Evolutionary conservation across 2,888 invertebrate genomes (phyloP).

Genomic region (Poecilobothrus nobilitatus): DNA sequence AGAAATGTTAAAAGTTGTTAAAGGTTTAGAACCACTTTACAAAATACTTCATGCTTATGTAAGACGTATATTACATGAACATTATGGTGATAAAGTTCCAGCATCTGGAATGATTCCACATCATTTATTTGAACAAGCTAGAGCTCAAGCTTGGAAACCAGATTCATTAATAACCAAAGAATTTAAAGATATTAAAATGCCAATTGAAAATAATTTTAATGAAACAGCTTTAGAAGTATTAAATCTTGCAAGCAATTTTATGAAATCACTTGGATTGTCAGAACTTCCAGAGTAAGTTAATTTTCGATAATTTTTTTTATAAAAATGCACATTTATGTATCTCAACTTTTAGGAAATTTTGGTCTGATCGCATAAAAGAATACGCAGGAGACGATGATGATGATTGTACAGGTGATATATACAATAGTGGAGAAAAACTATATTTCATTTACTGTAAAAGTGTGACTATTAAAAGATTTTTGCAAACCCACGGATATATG

Average conservation of each 20-base stretch:
- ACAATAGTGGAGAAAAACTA: slow-evolving; percentile 18
- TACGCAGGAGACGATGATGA: slow-evolving; percentile 20
- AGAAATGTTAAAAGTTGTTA: slow-evolving; percentile 58
- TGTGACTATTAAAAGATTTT: slow-evolving; percentile 46
- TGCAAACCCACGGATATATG: slow-evolving; percentile 53
- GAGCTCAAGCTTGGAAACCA: slow-evolving; percentile 54
- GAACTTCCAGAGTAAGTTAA: neutral
- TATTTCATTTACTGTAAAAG: slow-evolving; percentile 50
- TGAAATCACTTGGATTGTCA: slow-evolving; percentile 56
- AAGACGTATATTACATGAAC: slow-evolving; percentile 54
- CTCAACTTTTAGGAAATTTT: neutral
- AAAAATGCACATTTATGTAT: too few relatives aligned
- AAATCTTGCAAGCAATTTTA: slow-evolving; percentile 68
- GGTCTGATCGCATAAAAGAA: too few relatives aligned
- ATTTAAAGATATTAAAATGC: slow-evolving; percentile 53
- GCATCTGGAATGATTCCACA: slow-evolving; percentile 65
- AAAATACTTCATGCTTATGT: slow-evolving; percentile 71
- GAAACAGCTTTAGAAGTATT: slow-evolving; percentile 52
- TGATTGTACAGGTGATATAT: slow-evolving; percentile 23
- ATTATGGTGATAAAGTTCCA: slow-evolving; percentile 57
- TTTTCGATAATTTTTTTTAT: neutral
- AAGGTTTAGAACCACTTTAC: slow-evolving; percentile 66
- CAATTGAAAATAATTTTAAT: slow-evolving; percentile 47
- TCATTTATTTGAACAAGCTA: slow-evolving; percentile 46
- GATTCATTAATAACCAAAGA: slow-evolving; percentile 25